Conservation (phyloP, 1,140 invertebrate species). For the Sminthurinus signatus region DNA sequence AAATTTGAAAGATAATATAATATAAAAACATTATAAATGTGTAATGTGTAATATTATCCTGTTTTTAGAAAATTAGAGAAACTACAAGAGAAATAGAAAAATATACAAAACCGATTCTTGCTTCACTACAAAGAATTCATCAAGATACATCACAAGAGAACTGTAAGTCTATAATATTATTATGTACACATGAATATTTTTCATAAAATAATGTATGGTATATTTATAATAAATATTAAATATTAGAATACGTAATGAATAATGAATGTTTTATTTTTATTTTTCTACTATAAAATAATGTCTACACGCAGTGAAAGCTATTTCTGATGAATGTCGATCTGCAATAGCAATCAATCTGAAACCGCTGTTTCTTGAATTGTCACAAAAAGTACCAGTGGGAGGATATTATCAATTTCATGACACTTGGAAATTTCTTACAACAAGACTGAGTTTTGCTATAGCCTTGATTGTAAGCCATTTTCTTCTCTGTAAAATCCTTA, state of each 20-base stretch:
- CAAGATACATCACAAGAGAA: slow-evolving; percentile 48
- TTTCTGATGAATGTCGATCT: slow-evolving; percentile 46
- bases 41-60: slow-evolving; percentile 12
- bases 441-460: too few relatives aligned
- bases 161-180: slow-evolving; percentile 46
- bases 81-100: slow-evolving; percentile 64
- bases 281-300: too few relatives aligned
- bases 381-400: slow-evolving; percentile 54
- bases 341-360: slow-evolving; percentile 53
- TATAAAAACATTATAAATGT: neutral
- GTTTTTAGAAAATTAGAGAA: slow-evolving; percentile 58
- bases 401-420: slow-evolving; percentile 79
- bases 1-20: too few relatives aligned
- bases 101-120: slow-evolving; percentile 58
- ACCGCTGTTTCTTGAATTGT: slow-evolving; percentile 54
- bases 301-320: neutral
- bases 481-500: too few relatives aligned
- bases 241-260: too few relatives aligned
- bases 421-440: slow-evolving; percentile 75
- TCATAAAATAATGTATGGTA: too few relatives aligned
- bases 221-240: too few relatives aligned
- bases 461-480: too few relatives aligned
- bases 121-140: slow-evolving; percentile 65
- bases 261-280: too few relatives aligned
- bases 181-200: too few relatives aligned